A percentile compares a stretch with the other conserved stretches of the same genome.
phyloP scores from a whole-genome alignment of 1,140 invertebrate genomes.

The Drosophila sturtevanti region DNA sequence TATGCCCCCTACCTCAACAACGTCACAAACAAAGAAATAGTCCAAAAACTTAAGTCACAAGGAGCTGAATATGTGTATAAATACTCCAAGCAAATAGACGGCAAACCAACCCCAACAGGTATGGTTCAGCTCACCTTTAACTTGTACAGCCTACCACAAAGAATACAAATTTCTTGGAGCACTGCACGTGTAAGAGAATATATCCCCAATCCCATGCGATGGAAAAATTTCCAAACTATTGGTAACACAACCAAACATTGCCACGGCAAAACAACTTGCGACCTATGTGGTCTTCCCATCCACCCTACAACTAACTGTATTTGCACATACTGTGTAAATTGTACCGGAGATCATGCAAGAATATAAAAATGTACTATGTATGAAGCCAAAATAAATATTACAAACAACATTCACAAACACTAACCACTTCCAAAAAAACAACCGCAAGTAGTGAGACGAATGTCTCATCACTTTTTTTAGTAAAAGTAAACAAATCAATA shows the following conservation, averaged over 20 bases:
- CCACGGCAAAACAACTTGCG: neutral
- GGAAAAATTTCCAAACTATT: conserved; percentile 3
- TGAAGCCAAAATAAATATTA: conserved; percentile 3
- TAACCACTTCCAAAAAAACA: neutral
- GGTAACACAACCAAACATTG: neutral
- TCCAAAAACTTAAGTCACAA: too few species aligned
- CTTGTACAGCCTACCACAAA: neutral
- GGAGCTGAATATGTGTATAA: neutral
- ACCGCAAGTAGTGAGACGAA: neutral
- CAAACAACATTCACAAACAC: too few species aligned
- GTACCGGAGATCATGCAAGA: neutral
- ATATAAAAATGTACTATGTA: conserved; percentile 8
- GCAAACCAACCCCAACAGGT: neutral
- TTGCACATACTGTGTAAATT: conserved; percentile 1
- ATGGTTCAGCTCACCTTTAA: neutral
- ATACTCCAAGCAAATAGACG: too few species aligned
- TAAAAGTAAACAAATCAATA: neutral
- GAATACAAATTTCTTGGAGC: too few species aligned
- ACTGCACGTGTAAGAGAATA: neutral
- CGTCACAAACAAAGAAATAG: too few species aligned
- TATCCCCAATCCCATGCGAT: too few species aligned
- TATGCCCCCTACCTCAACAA: too few species aligned
- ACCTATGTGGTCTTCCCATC: conserved; percentile 1
- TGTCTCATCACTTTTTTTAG: neutral
- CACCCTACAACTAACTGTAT: neutral